Conservation (phyloP, 2,888 invertebrate species). For the Dexiosoma caninum region DNA sequence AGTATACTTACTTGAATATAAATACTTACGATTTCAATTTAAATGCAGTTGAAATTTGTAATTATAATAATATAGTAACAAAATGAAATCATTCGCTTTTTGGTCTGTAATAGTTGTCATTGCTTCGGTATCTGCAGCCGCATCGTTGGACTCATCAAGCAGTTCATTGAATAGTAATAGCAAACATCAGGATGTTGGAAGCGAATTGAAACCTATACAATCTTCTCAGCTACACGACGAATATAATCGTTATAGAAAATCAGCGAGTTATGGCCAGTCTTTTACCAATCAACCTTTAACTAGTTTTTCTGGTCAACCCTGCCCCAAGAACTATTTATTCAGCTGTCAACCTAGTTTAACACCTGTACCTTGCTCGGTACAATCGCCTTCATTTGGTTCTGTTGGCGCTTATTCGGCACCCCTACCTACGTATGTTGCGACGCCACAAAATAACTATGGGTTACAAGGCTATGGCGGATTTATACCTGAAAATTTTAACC, state of each 20-base stretch:
- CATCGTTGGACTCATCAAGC: background rate
- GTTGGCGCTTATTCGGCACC: too few species aligned
- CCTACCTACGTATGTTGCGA: too few species aligned
- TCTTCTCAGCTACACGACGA: background rate
- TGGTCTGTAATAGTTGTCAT: background rate
- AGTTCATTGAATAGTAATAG: background rate
- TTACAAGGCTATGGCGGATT: background rate
- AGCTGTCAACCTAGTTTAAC: conserved; percentile 68
- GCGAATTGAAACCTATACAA: background rate
- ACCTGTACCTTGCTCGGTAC: conserved; percentile 40
- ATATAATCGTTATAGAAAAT: conserved; percentile 19
- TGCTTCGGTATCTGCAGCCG: background rate
- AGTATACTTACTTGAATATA: background rate
- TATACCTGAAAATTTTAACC: conserved; percentile 8
- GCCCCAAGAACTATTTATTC: conserved; percentile 73
- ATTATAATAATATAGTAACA: background rate
- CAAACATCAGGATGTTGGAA: conserved; percentile 23
- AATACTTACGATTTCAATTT: conserved; percentile 4
- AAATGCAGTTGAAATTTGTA: background rate
- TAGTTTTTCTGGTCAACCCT: conserved; percentile 68
- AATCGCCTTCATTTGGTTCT: background rate
- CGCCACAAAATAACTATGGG: too few species aligned
- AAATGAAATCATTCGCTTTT: conserved; percentile 17
- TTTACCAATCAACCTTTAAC: background rate
- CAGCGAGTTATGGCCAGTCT: conserved; percentile 16